Percentiles rank a stretch among this genome's conserved stretches.
Conservation (phyloP, 2,797 vertebrate genomes). For the Antennarius maculatus region DNA sequence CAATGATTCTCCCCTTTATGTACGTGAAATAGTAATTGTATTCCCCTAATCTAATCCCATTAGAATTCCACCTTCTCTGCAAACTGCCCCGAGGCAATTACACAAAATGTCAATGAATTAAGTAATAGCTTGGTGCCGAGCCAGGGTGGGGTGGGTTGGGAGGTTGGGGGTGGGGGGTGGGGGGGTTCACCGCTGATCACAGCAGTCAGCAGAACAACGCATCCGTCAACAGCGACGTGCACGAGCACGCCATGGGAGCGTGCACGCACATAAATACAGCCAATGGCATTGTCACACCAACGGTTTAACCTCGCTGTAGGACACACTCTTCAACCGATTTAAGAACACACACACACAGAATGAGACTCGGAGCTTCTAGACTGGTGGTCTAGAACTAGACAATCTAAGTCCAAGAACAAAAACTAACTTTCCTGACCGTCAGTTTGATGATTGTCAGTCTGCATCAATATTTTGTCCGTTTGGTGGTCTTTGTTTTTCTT, state of each 20-base stretch:
- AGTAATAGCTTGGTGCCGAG: slow-evolving; percentile 83
- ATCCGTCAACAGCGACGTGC: slow-evolving; percentile 59
- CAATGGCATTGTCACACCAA: slow-evolving; percentile 44
- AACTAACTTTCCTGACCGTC: no score
- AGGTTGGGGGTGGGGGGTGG: no score
- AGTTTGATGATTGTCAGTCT: no score
- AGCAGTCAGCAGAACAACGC: slow-evolving; percentile 59
- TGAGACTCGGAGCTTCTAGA: not conserved
- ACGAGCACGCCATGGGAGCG: slow-evolving; percentile 15
- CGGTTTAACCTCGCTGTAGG: slow-evolving; percentile 65
- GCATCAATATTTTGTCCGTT: no score
- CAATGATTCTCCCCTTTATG: slow-evolving; percentile 71
- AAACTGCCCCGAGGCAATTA: slow-evolving; percentile 83
- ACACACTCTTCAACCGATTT: slow-evolving; percentile 66
- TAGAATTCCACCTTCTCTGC: slow-evolving; percentile 76
- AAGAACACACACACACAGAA: slow-evolving; percentile 41
- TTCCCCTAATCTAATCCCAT: slow-evolving; percentile 84
- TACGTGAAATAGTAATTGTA: slow-evolving; percentile 82
- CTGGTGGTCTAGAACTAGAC: slow-evolving; percentile 14
- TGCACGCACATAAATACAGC: slow-evolving; percentile 18
- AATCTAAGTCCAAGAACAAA: no score
- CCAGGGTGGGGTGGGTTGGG: slow-evolving; percentile 44
- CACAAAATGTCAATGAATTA: slow-evolving; percentile 86
- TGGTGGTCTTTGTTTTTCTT: no score
- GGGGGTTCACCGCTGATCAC: slow-evolving; percentile 73